Evolutionary conservation across 2,888 invertebrate genomes (phyloP), one percentile per base, ranked within the genome.

Genomic region (Athalia circularis): DNA sequence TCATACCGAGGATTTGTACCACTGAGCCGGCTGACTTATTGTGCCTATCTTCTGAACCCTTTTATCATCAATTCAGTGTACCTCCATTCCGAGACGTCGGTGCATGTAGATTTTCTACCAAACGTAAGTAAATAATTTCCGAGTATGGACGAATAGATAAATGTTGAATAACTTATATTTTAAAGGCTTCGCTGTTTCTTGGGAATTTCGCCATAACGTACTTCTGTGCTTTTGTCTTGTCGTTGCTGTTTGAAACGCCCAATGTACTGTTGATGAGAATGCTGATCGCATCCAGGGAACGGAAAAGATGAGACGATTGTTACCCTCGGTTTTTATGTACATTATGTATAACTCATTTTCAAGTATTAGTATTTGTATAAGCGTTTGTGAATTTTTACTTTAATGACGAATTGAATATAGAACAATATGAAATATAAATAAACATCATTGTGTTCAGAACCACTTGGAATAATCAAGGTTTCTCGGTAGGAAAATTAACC

Each of bases 11-110:
- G 81, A 6, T 89, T 88, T 87, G 78, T 90, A 43, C 91, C 90
- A 13, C 76, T 93, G 4, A 93, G 93, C 84, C 91, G 92, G 80
- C 84, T 94, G 52, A 92, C 93, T 0, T 93, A 92, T 84, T 92
- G 92, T 67, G 92, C 92, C 52, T 94, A 94, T 85, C 88, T 94
- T 50, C 81, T 93, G 47, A 93, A 94, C 89, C 94, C 94, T 0
- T 85, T 93, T 57, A 83, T 93, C 9, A 92, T 93, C 79, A 90
- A 89, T 76, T 88, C 92, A 62, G 85, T 93, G 43, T 92, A 86
- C 77, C 83, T 90, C 61, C 84, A 87, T 54, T 83, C 87, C 57
- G 90, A 90, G 79, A 80, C 84, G 3, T 75, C 87, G 0, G 65
- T 85, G 8, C 89, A 87, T 80, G 77, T 90, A 2, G 90, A 91